Base-by-base conservation (phyloP, 2,888 invertebrate species). In the Xestoiulus laeticollis region DNA sequence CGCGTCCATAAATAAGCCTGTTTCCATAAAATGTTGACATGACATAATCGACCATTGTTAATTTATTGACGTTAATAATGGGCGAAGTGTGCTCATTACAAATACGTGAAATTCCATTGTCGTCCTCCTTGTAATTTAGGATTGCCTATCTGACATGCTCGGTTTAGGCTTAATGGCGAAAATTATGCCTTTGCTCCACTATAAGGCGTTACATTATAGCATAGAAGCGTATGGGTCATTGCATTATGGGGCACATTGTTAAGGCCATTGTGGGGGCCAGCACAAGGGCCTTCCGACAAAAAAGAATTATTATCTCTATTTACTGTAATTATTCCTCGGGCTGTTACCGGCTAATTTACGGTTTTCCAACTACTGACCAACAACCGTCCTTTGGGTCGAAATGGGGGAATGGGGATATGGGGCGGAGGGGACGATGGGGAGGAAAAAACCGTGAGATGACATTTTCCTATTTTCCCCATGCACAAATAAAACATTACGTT, bases 301-400 rank as follows among this genome's bases (percentile, higher is more conserved):
- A 38, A 87, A 53, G 78, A 87, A 59, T 87, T 87, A 87, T 87
- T 59, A 33, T 33, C 43, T 48, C 87, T 59, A 87, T 87, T 59
- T 38, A 87, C 59, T 68, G 87, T 87, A 87, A 87, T 87, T 87
- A 87, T 87, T 59, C 59, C 87, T 87, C 87, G 68, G 87, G 78
- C 87, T 87, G 87, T 87, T 87, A 68, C 87, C 87, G 68, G 68
- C 33, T 68, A 87, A 87, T 87, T 87, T 87, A 87, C 68, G 87
- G 59, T 87, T 68, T 86, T 86, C 44, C 85, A 44, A 44, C 86
- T 53, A 53, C 33, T 68, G 87, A 87, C 32, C 30, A 87, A 78
- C 78, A 78, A 78, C 2, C 30, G 78, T 78, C 30, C 78, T 14
- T 68, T 78, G 78, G 78, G 30, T 14, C 8, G 78, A 78, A 78